phyloP scores from a whole-genome alignment of 2,888 invertebrate species.

The Megalurothrips usitatus region DNA sequence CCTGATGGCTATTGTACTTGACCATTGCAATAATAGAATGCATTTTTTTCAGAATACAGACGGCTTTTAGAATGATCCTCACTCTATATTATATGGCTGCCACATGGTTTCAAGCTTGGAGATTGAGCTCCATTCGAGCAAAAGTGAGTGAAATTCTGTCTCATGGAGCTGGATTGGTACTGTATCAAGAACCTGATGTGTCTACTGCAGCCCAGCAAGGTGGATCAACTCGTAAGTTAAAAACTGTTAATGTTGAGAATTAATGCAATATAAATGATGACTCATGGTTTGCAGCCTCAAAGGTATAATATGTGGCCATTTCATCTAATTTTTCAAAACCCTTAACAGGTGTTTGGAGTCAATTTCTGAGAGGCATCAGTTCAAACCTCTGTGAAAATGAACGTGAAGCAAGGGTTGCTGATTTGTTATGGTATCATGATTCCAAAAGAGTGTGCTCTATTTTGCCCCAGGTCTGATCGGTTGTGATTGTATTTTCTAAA shows the following conservation, averaged over 20 bases:
- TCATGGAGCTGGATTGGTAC: slow-evolving; percentile 41
- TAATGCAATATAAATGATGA: not conserved
- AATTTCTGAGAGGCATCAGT: slow-evolving; percentile 35
- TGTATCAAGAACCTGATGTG: slow-evolving; percentile 41
- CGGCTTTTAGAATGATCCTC: slow-evolving; percentile 56
- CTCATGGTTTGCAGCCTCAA: not conserved
- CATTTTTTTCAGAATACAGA: too few species aligned
- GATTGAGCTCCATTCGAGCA: slow-evolving; percentile 63
- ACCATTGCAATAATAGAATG: too few species aligned
- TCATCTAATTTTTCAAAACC: not conserved
- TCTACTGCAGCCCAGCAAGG: slow-evolving; percentile 33
- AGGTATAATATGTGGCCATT: not conserved
- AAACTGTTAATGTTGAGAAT: not conserved
- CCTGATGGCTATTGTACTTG: too few species aligned
- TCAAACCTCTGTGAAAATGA: slow-evolving; percentile 42
- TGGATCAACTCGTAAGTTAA: slow-evolving; percentile 27
- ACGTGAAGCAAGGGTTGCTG: slow-evolving; percentile 52
- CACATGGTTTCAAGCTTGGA: slow-evolving; percentile 76
- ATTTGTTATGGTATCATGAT: slow-evolving; percentile 55
- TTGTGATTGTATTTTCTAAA: not conserved
- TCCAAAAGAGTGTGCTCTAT: slow-evolving; percentile 54
- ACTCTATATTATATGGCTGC: slow-evolving; percentile 79
- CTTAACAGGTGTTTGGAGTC: not conserved
- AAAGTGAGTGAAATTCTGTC: slow-evolving; percentile 52
- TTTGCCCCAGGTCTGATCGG: slow-evolving; percentile 52